A percentile compares a stretch with the other conserved stretches of the same genome.
These are phyloP conservation scores for Tachycineta bicolor DNA, from an alignment of 2,113 vertebrate genomes.

Conservation along the genomic window DNA sequence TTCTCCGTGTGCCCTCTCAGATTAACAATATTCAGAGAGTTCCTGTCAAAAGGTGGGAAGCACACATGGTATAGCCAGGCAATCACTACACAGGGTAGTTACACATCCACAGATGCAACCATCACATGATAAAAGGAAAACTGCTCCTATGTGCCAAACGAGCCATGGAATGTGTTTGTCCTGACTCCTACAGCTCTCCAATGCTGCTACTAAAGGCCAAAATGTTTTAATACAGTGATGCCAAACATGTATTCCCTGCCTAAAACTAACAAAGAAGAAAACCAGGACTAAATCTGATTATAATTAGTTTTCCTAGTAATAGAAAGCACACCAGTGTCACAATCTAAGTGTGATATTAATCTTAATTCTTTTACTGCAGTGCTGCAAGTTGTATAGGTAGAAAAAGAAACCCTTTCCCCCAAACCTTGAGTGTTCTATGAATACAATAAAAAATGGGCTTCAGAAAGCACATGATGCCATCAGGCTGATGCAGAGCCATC, in stretches of 20 bases:
- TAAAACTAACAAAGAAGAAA: not conserved
- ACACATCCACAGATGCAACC: not conserved
- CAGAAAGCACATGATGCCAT: not conserved
- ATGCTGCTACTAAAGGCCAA: not conserved
- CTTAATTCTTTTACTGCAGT: not conserved
- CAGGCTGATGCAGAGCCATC: not conserved
- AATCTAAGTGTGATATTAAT: not conserved
- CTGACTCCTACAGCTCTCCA: not conserved
- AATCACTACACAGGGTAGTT: not conserved
- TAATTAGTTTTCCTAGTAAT: not conserved
- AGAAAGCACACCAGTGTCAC: not conserved
- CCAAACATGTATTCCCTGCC: not conserved
- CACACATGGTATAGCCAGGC: accelerated
- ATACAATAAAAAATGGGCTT: not conserved
- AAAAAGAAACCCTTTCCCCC: not conserved
- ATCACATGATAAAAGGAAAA: not conserved
- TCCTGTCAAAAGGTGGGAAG: not conserved
- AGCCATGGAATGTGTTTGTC: not conserved
- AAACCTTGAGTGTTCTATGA: not conserved
- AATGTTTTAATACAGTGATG: not conserved
- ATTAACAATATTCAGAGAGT: not conserved
- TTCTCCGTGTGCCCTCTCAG: not conserved
- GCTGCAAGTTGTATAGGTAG: not conserved
- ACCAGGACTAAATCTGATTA: not conserved
- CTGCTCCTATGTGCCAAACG: not conserved